These are phyloP conservation scores for Lycopodina hypogea DNA, from an alignment of 37 sponge, comb jelly and placozoan genomes.

Conservation along the genomic window DNA sequence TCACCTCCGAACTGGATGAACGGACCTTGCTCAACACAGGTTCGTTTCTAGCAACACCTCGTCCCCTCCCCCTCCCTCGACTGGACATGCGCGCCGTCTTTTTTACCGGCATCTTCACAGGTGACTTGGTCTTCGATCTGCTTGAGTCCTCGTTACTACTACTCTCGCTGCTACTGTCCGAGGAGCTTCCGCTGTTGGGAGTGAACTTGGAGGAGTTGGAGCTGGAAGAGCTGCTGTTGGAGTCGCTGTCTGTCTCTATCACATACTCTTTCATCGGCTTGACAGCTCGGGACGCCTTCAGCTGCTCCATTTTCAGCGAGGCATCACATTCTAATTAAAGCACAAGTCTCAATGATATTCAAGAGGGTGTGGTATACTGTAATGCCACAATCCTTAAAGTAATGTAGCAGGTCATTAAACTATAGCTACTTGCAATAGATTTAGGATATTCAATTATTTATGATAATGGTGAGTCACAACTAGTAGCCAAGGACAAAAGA, in stretches of 20 bases:
- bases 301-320: conserved; percentile 24
- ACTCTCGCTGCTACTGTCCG: conserved; percentile 12
- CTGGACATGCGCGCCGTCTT: conserved; percentile 2
- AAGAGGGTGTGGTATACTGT: background rate
- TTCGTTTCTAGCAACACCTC: conserved; percentile 18
- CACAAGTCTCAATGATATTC: too few relatives aligned
- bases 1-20: conserved; percentile 23
- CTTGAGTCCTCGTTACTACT: conserved; percentile 28
- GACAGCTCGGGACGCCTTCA: conserved; percentile 3
- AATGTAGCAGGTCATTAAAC: background rate
- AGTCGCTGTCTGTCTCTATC: conserved; percentile 50
- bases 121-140: conserved; percentile 9
- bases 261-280: conserved; percentile 58
- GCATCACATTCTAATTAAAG: background rate
- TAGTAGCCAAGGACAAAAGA: too few relatives aligned
- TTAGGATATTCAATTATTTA: too few relatives aligned
- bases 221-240: conserved; percentile 40
- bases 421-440: too few relatives aligned
- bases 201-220: conserved; percentile 25
- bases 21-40: background rate
- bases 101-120: background rate
- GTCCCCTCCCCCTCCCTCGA: conserved; percentile 19
- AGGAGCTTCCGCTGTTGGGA: conserved; percentile 32
- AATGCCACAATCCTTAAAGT: background rate
- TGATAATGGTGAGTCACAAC: too few relatives aligned